These are phyloP conservation scores for Nephrocerus scutellatus DNA, from an alignment of 2,888 invertebrate species.

Conservation along the genomic window DNA sequence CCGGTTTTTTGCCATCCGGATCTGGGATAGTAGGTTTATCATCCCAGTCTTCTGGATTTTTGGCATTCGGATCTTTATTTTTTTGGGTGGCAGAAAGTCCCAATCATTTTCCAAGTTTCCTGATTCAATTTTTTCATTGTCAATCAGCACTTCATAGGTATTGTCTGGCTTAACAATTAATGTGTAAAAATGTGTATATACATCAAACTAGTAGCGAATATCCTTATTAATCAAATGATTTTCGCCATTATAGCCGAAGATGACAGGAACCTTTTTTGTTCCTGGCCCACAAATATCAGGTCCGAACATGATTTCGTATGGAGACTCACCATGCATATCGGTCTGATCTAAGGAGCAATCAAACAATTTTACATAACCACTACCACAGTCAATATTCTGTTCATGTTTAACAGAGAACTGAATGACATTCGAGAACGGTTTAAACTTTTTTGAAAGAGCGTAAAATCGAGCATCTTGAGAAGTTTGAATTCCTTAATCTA, in stretches of 20 bases:
- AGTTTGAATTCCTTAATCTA: slow-evolving; percentile 90
- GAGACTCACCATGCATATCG: slow-evolving; percentile 90
- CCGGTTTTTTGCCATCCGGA: slow-evolving; percentile 86
- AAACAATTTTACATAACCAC: slow-evolving; percentile 50
- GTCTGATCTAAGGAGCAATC: slow-evolving; percentile 78
- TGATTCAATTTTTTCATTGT: slow-evolving; percentile 85
- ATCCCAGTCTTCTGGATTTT: slow-evolving; percentile 94
- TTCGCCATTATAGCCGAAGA: slow-evolving; percentile 94
- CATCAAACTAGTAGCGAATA: slow-evolving; percentile 94
- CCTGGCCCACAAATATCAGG: slow-evolving; percentile 97
- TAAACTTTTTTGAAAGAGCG: slow-evolving; percentile 81
- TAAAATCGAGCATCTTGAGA: slow-evolving; percentile 94
- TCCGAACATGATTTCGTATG: slow-evolving; percentile 87
- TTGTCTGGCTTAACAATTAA: slow-evolving; percentile 88
- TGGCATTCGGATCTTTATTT: slow-evolving; percentile 84
- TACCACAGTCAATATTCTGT: slow-evolving; percentile 76
- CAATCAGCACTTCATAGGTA: slow-evolving; percentile 90
- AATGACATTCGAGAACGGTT: slow-evolving; percentile 81
- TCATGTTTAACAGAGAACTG: slow-evolving; percentile 97
- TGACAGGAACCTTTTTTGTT: slow-evolving; percentile 94
- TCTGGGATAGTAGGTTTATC: slow-evolving; percentile 84
- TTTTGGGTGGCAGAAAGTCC: slow-evolving; percentile 92
- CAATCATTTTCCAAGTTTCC: slow-evolving; percentile 91
- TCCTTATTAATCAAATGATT: slow-evolving; percentile 94
- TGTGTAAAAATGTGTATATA: slow-evolving; percentile 91